Evolutionary conservation across 2,888 invertebrate genomes (phyloP), one percentile per base, ranked within the genome.

Genomic region (Lissocephala sabroskyi): DNA sequence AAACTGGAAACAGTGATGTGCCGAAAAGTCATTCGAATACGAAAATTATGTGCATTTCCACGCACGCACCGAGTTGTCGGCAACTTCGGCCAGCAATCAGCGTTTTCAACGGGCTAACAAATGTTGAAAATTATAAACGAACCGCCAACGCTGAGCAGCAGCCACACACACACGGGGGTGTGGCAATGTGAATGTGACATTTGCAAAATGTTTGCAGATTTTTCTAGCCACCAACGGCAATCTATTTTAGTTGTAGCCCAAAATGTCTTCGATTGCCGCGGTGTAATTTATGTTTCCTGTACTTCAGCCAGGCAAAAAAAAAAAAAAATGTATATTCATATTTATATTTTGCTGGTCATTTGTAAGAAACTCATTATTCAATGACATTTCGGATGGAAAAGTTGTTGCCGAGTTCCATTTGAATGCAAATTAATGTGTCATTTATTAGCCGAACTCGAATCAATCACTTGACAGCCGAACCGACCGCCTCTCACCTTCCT

Each of bases 401-500:
- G n/a, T 6, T 36, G 10, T 44, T 45, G 36, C 30, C 16, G 23
- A 9, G 1, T 26, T 28, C 53, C 57, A 68, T 79, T 76, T 64
- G 65, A 76, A 79, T 79, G 79, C 79, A 78, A 78, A 78, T 78
- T 79, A 79, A 76, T 76, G 66, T 65, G 79, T 79, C 79, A 74
- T 73, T 79, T 77, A 73, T 67, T 67, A 68, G 48, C 59, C 48
- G 51, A 39, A 46, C 45, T 56, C 48, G 61, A 61, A 78, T 79
- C 67, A 58, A 78, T 78, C 76, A 79, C 73, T 71, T 71, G 65
- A 60, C 62, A 62, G 48, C 50, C 57, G n/a, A n/a, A n/a, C n/a
- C n/a, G n/a, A n/a, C n/a, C n/a, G n/a, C n/a, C 36, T 23, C 7
- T 23, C 23, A 23, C 3, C 23, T 23, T 7, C 3, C 7, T 23